Base-by-base conservation (phyloP, 1,140 invertebrate species). In the Metopolophium dirhodum region DNA sequence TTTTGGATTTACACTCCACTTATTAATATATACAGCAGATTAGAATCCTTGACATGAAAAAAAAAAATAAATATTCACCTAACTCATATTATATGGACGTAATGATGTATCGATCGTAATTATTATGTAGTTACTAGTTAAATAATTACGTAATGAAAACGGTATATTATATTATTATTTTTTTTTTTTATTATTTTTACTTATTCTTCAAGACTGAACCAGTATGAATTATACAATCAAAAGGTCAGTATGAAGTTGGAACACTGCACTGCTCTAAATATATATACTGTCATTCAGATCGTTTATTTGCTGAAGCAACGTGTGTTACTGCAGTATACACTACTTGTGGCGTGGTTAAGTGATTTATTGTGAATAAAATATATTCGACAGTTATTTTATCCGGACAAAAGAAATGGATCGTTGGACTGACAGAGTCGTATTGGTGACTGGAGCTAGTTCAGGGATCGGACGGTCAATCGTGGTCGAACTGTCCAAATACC, bases 381-480 rank as follows among this genome's bases (percentile, higher is more conserved):
- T 77, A 77, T 14, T 61, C 9, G 9, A 30, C 26, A 61, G 57
- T 30, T 54, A 51, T 68, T 68, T 68, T 68, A n/a, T 68, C 37
- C 20, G 35, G 35, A 9, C 18, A 22, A 83, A 23, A 83, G 35
- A 47, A 86, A 92, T 92, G 90, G 90, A 92, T 14, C 90, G 90
- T 49, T 92, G 90, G 90, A 92, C 68, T 0, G 68, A 51, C n/a
- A 83, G 47, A 51, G 22, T 97, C 54, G 97, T 96, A 3, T 95
- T 97, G 37, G 96, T 97, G 0, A 97, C 97, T 1, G 97, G 96
- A 51, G 96, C 97, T 7, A 97, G 96, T n/a, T 95, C 95, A 30
- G 97, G 96, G 4, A 97, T 97, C 57, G 97, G 97, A 8, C 96
- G 96, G 14, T 94, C 94, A 87, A 95, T 95, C 91, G 95, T 95